A percentile compares a stretch with the other conserved stretches of the same genome.
Conservation (phyloP, 2,888 invertebrate genomes). For the Sicus ferrugineus region DNA sequence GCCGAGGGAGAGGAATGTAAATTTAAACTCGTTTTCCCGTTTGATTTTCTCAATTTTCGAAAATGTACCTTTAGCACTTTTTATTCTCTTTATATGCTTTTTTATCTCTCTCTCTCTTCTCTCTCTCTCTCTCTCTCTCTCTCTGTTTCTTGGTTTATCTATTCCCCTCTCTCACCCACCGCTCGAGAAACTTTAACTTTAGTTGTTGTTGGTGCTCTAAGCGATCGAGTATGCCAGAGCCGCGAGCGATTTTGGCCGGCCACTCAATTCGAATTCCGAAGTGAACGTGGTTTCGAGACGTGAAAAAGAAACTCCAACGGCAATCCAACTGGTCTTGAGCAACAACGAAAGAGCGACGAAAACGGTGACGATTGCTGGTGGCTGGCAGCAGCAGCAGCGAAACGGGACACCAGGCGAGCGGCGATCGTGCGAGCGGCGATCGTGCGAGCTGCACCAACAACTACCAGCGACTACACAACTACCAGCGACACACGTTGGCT, state of each 20-base stretch:
- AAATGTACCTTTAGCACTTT: background rate
- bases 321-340: background rate
- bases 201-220: too few relatives aligned
- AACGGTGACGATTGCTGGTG: background rate
- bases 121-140: background rate
- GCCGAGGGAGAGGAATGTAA: too few relatives aligned
- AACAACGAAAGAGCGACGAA: background rate
- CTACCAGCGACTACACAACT: background rate
- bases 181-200: too few relatives aligned
- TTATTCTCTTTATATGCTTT: background rate
- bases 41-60: background rate
- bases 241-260: background rate
- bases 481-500: constrained; percentile 8
- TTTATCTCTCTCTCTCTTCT: background rate
- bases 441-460: background rate
- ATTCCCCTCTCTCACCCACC: too few relatives aligned
- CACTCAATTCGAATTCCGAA: constrained; percentile 9
- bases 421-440: background rate
- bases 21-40: background rate
- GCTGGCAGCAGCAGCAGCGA: background rate
- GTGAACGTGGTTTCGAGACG: constrained; percentile 24
- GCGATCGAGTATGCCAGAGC: too few relatives aligned
- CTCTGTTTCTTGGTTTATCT: background rate
- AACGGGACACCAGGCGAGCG: background rate
- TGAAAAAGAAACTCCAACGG: background rate